Evolutionary conservation across 2,113 vertebrate species (phyloP).

Genomic region (Tragelaphus scriptus): DNA sequence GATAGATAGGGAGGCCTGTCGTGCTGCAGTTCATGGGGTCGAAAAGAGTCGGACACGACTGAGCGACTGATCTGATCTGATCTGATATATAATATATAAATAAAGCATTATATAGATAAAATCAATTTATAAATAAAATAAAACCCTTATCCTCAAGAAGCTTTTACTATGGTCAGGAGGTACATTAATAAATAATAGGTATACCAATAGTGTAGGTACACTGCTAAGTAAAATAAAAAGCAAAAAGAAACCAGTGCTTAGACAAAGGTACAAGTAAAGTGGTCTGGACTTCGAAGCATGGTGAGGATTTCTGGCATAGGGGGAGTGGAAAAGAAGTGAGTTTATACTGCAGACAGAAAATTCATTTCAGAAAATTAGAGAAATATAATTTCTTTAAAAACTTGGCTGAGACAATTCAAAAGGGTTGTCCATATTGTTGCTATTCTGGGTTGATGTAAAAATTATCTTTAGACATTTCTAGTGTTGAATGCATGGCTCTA

Average conservation of each 20-base stretch:
- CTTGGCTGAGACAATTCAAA: background rate
- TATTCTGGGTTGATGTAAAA: background rate
- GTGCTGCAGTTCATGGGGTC: too few relatives aligned
- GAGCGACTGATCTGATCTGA: too few relatives aligned
- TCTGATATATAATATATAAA: background rate
- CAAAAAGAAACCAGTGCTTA: background rate
- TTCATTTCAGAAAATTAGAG: background rate
- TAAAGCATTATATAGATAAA: background rate
- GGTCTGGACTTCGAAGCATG: background rate
- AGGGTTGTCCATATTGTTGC: background rate
- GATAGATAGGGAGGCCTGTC: too few relatives aligned
- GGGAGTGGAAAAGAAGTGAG: background rate
- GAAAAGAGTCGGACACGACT: too few relatives aligned
- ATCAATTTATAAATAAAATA: background rate
- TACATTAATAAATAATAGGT: background rate
- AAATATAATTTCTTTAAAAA: background rate
- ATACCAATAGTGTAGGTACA: background rate
- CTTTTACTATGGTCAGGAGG: background rate
- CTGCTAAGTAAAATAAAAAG: background rate
- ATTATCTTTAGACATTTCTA: background rate
- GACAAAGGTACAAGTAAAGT: background rate
- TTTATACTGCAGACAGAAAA: background rate
- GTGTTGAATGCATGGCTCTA: background rate
- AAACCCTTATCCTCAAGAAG: background rate
- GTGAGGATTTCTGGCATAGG: background rate